Conservation (phyloP, 2,113 vertebrate species). For the Coturnix japonica region DNA sequence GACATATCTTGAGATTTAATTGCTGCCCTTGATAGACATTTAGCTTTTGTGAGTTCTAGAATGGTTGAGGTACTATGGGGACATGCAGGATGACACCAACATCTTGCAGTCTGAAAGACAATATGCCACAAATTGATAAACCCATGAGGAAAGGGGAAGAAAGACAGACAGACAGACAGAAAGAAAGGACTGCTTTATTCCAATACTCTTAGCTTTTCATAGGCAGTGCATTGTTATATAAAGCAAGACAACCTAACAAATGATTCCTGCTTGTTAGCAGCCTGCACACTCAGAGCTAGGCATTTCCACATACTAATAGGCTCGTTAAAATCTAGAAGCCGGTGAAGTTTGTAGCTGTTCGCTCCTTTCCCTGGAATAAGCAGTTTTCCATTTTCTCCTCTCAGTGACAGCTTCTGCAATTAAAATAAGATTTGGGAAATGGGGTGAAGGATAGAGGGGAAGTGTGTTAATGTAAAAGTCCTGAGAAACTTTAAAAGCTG, state of each 20-base stretch:
- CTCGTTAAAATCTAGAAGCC: constrained; percentile 10
- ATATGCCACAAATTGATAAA: background rate
- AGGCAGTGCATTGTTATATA: background rate
- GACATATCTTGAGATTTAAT: background rate
- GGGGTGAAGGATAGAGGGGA: background rate
- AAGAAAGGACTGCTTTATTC: background rate
- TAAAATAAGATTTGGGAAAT: background rate
- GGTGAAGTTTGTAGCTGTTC: background rate
- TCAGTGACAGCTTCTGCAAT: background rate
- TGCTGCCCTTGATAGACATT: background rate
- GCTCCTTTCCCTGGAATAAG: background rate
- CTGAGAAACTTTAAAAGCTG: background rate
- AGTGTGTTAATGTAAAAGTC: background rate
- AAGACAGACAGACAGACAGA: background rate
- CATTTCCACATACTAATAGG: background rate
- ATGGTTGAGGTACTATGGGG: background rate
- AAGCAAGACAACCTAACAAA: background rate
- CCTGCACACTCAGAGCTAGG: background rate
- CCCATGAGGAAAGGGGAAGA: background rate
- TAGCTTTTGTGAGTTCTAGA: background rate
- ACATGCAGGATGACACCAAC: background rate
- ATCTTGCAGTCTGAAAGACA: background rate
- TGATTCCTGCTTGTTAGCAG: background rate
- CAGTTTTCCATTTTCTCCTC: background rate
- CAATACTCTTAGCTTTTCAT: background rate